Conservation (phyloP, 2,888 invertebrate genomes). For the Autographa gamma region DNA sequence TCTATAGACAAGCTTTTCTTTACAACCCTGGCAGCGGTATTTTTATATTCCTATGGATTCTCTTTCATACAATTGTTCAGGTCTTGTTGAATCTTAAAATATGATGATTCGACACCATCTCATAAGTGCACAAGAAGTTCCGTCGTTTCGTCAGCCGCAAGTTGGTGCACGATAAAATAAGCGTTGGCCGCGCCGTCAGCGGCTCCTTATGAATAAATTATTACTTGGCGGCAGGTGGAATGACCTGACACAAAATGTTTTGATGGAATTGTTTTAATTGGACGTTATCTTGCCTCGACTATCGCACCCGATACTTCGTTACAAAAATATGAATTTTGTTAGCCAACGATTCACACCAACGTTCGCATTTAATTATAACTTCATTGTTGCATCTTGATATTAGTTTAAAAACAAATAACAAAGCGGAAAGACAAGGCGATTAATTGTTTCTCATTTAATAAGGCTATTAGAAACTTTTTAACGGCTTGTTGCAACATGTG, state of each 20-base stretch:
- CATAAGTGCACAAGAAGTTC: slow-evolving; percentile 49
- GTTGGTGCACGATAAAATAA: slow-evolving; percentile 52
- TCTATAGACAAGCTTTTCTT: background rate
- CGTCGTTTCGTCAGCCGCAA: slow-evolving; percentile 54
- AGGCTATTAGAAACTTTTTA: slow-evolving; percentile 41
- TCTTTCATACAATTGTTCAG: background rate
- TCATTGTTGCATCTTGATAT: slow-evolving; percentile 68
- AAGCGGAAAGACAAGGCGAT: slow-evolving; percentile 64
- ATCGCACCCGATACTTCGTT: slow-evolving; percentile 81
- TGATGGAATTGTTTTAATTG: slow-evolving; percentile 89
- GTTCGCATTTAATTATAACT: slow-evolving; percentile 74
- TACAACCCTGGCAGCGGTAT: no score
- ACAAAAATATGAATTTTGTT: slow-evolving; percentile 84
- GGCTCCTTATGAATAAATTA: slow-evolving; percentile 87
- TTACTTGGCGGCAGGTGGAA: slow-evolving; percentile 84
- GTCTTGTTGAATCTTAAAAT: background rate
- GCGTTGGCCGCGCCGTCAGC: slow-evolving; percentile 64
- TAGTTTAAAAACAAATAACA: slow-evolving; percentile 80
- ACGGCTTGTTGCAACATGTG: slow-evolving; percentile 27
- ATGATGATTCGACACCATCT: slow-evolving; percentile 23
- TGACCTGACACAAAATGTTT: slow-evolving; percentile 89
- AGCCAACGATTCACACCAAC: slow-evolving; percentile 79
- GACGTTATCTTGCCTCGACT: slow-evolving; percentile 82
- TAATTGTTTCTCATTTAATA: slow-evolving; percentile 68
- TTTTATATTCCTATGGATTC: no score